Base-by-base conservation (phyloP, 2,888 invertebrate species). In the Creontiades dilutus region DNA sequence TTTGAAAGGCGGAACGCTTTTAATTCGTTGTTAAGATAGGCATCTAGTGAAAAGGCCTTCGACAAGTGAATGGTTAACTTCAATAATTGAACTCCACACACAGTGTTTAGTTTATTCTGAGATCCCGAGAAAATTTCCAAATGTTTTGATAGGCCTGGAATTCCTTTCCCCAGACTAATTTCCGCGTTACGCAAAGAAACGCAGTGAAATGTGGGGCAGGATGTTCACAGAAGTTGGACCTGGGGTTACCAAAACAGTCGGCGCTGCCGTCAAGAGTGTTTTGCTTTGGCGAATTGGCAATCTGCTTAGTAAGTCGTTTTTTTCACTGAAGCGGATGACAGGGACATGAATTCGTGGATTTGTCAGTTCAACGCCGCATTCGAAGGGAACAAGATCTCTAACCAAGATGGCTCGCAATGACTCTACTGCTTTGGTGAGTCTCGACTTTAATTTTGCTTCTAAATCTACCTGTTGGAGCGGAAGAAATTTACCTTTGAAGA, bases 241-340 rank as follows among this genome's bases (percentile, higher is more conserved):
- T 68, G 68, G 12, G 68, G 68, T 68, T 19, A 68, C 13, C 68
- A 68, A 68, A 68, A 68, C 68, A 57, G 57, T 57, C 57, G 1
- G 57, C 5, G 57, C 16, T 7, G 57, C 7, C 7, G 12, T 57
- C n/a, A 5, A 16, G 68, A 27, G 68, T 68, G 23, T 68, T 68
- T 68, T 23, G 11, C 19, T 68, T 68, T 68, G 19, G 23, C 68
- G 68, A 23, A 13, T 68, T 27, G 12, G 23, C 27, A 68, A 23
- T 68, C 3, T 68, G 68, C 68, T 68, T 68, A 68, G 27, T 4
- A 27, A 68, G 68, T 23, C 23, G 9, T 19, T 68, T 68, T 68
- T 23, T 27, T 68, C 4, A 4, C 68, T 13, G 68, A 19, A n/a
- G 57, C 68, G n/a, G 12, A 68, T 7, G 68, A 68, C 2, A 4